phyloP scores from a whole-genome alignment of 2,888 invertebrate genomes.

The Lutraria lutraria region DNA sequence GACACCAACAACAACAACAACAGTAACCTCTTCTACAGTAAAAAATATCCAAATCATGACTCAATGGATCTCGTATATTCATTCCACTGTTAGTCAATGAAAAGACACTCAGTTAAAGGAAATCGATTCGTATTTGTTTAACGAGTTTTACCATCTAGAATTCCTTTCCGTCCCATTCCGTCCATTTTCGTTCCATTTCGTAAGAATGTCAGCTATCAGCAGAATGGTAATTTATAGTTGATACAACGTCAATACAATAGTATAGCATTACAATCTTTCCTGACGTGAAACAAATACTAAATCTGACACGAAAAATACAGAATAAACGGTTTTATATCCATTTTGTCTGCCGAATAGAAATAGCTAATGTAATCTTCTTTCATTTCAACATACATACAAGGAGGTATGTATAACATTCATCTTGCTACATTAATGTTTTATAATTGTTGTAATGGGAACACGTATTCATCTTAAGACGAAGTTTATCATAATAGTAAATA shows the following conservation, averaged over 20 bases:
- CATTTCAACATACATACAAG: too few species aligned
- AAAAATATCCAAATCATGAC: neutral
- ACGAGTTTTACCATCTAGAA: neutral
- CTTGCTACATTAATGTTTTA: too few species aligned
- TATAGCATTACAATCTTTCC: neutral
- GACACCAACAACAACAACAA: too few species aligned
- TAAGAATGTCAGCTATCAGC: neutral
- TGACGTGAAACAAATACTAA: neutral
- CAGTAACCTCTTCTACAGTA: too few species aligned
- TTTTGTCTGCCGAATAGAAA: neutral
- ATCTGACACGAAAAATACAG: neutral
- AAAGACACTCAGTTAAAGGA: neutral
- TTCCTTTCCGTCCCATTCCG: neutral
- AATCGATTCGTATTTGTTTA: conserved; percentile 18
- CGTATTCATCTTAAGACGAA: too few species aligned
- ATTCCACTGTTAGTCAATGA: neutral
- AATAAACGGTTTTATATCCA: neutral
- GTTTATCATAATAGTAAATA: too few species aligned
- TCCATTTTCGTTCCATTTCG: neutral
- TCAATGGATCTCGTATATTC: neutral
- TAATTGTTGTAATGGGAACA: too few species aligned
- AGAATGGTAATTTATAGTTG: neutral
- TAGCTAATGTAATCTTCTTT: too few species aligned
- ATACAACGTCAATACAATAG: neutral
- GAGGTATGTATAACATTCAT: too few species aligned